Percentiles rank a stretch among this genome's conserved stretches.
Evolutionary conservation across 1,140 invertebrate genomes (phyloP).

Genomic region (Teleogryllus occipitalis): DNA sequence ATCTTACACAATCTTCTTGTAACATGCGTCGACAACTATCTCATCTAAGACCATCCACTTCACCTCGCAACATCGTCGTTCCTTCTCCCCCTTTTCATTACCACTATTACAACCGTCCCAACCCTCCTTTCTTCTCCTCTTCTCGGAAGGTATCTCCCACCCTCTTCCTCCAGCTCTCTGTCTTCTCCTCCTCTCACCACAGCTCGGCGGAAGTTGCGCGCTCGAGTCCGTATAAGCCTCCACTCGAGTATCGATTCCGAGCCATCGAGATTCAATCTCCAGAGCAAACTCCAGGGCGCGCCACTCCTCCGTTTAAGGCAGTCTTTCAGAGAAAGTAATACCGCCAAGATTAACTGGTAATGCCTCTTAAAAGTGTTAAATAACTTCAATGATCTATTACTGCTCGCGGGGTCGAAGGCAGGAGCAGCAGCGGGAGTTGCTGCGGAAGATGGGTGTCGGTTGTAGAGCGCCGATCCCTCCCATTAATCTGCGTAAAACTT

Average conservation of each 20-base stretch:
- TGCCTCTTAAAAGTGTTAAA: not conserved
- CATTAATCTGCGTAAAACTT: not conserved
- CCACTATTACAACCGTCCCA: too few relatives aligned
- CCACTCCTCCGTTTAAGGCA: not conserved
- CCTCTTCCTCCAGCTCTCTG: not conserved
- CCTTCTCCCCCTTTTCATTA: too few relatives aligned
- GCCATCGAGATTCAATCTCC: not conserved
- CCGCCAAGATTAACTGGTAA: not conserved
- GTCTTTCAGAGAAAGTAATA: not conserved
- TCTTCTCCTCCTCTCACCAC: not conserved
- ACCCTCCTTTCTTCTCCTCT: too few relatives aligned
- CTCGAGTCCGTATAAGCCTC: not conserved
- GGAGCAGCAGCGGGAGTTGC: not conserved
- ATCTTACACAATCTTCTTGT: too few relatives aligned
- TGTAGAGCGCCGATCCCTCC: not conserved
- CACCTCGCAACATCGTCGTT: too few relatives aligned
- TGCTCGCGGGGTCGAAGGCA: not conserved
- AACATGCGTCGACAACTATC: too few relatives aligned
- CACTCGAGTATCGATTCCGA: not conserved
- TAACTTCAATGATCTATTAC: conserved; percentile 5
- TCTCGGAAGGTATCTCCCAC: too few relatives aligned
- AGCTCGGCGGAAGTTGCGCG: not conserved
- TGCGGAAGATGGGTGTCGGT: not conserved
- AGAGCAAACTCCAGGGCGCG: not conserved
- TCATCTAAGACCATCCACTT: too few relatives aligned